phyloP scores from a whole-genome alignment of 2,113 vertebrate species.

The Equus quagga region DNA sequence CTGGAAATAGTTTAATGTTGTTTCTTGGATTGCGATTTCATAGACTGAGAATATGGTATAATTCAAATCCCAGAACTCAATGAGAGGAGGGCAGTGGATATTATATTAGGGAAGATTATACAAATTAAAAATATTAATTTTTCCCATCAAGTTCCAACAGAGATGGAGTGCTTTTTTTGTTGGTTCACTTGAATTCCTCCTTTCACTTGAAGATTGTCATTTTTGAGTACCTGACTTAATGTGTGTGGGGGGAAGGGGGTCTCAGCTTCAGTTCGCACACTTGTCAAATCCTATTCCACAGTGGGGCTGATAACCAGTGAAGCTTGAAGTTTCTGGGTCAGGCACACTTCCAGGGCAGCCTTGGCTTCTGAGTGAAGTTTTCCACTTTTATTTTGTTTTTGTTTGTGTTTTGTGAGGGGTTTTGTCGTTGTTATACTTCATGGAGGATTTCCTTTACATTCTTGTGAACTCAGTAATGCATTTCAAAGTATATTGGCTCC shows the following conservation, averaged over 20 bases:
- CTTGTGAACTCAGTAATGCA: neutral
- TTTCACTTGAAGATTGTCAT: neutral
- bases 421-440: neutral
- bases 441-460: neutral
- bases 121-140: neutral
- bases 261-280: neutral
- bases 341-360: neutral
- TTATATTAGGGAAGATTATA: neutral
- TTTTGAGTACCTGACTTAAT: neutral
- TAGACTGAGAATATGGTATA: neutral
- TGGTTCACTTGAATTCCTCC: neutral
- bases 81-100: neutral
- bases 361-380: neutral
- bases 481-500: neutral
- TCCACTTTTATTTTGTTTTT: neutral
- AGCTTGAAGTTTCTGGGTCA: neutral
- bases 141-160: neutral
- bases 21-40: neutral
- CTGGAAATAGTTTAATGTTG: neutral
- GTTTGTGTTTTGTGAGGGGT: neutral
- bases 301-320: neutral
- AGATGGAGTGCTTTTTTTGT: neutral
- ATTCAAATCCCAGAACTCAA: neutral
- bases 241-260: fast-evolving
- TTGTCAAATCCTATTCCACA: neutral